Conservation (phyloP, 2,797 vertebrate species). For the Orientallactaga sibirica region DNA sequence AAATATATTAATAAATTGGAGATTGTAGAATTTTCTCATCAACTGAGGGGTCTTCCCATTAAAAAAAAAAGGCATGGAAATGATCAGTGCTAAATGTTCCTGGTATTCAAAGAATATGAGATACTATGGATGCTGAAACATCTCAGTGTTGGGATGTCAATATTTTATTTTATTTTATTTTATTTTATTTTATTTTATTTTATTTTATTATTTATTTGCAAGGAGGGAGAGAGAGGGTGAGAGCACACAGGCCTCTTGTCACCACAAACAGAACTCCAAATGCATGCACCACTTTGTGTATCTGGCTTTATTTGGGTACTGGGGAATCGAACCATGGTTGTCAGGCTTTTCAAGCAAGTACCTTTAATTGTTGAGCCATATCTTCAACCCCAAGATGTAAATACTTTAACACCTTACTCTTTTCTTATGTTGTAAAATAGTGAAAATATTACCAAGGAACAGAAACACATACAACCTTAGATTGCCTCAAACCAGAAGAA, state of each 20-base stretch:
- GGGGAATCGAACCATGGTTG: too few species aligned
- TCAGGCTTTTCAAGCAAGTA: too few species aligned
- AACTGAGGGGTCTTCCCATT: not conserved
- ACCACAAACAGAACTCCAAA: too few species aligned
- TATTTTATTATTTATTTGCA: too few species aligned
- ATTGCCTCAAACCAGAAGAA: slow-evolving; percentile 1
- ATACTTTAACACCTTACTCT: not conserved
- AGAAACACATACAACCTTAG: slow-evolving; percentile 1
- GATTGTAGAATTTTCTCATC: not conserved
- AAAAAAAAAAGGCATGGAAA: not conserved
- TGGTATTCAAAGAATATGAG: not conserved
- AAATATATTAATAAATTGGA: slow-evolving; percentile 13
- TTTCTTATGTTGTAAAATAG: not conserved
- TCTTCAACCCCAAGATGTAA: not conserved
- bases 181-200: too few species aligned
- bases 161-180: too few species aligned
- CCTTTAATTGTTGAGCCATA: too few species aligned
- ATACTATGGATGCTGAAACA: not conserved
- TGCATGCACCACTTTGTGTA: too few species aligned
- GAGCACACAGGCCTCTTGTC: too few species aligned
- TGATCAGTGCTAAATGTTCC: not conserved
- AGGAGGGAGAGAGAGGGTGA: too few species aligned
- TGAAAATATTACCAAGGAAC: not conserved
- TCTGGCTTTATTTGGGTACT: too few species aligned
- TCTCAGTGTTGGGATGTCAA: not conserved